Conservation (phyloP, 2,113 vertebrate species). For the Progne subis region DNA sequence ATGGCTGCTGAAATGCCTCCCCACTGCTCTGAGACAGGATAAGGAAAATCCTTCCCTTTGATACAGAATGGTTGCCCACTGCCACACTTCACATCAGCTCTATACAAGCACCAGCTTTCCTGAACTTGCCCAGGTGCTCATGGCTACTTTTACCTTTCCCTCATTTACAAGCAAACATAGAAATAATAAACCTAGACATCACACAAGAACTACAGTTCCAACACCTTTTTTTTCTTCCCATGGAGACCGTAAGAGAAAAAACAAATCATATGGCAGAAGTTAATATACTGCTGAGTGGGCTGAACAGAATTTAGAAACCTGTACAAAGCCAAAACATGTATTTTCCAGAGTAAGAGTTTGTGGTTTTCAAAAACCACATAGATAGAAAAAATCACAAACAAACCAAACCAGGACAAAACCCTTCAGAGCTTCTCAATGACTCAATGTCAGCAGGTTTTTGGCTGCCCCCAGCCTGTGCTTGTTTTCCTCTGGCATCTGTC, state of each 20-base stretch:
- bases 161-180: not conserved
- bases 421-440: conserved; percentile 17
- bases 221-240: not conserved
- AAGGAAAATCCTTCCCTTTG: conserved; percentile 17
- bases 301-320: conserved; percentile 17
- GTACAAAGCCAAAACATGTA: not conserved
- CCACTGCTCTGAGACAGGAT: not conserved
- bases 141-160: not conserved
- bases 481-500: conserved; percentile 42
- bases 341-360: not conserved
- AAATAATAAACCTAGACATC: not conserved
- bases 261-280: conserved; percentile 2
- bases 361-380: not conserved
- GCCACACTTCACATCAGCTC: not conserved
- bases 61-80: not conserved
- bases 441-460: conserved; percentile 21
- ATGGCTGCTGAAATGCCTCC: conserved; percentile 34
- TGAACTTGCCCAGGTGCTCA: not conserved
- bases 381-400: not conserved
- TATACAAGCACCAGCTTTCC: not conserved
- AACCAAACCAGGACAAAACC: not conserved
- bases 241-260: not conserved
- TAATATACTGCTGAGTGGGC: conserved; percentile 12
- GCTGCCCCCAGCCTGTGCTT: conserved; percentile 30
- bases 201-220: not conserved